phyloP scores from a whole-genome alignment of 2,113 vertebrate genomes.

The Ctenomys sociabilis region DNA sequence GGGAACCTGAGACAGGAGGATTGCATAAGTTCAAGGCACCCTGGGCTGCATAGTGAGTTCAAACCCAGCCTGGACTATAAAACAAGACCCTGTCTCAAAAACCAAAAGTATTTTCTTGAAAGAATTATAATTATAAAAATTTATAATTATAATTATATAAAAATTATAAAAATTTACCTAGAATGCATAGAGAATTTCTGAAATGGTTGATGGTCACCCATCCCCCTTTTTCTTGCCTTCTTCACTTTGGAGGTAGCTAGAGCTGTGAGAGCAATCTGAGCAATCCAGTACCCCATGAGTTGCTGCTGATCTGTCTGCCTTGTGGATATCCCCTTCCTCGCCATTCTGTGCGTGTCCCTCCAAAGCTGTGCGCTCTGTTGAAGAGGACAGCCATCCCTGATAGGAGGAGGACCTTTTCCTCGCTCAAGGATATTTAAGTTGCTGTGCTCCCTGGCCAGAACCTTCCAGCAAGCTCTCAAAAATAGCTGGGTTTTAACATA shows the following conservation, averaged over 20 bases:
- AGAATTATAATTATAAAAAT: background rate
- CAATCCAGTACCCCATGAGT: no score
- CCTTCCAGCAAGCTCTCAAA: background rate
- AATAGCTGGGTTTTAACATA: background rate
- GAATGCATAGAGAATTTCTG: conserved; percentile 23
- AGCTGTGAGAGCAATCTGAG: background rate
- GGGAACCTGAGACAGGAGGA: background rate
- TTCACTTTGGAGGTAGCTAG: background rate
- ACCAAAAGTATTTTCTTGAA: background rate
- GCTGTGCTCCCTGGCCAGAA: background rate
- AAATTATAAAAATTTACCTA: conserved; percentile 25
- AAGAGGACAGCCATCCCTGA: background rate
- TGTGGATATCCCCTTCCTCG: background rate
- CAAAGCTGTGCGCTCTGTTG: background rate
- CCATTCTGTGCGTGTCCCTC: background rate
- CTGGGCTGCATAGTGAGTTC: background rate
- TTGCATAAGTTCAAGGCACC: background rate
- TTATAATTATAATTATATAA: no score
- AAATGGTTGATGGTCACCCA: background rate
- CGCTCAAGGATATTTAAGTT: background rate
- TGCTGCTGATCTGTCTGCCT: background rate
- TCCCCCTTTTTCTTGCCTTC: background rate
- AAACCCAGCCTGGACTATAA: background rate
- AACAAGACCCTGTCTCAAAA: background rate
- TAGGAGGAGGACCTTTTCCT: background rate